Conservation (phyloP, 1,140 invertebrate species). For the Whitmania pigra region DNA sequence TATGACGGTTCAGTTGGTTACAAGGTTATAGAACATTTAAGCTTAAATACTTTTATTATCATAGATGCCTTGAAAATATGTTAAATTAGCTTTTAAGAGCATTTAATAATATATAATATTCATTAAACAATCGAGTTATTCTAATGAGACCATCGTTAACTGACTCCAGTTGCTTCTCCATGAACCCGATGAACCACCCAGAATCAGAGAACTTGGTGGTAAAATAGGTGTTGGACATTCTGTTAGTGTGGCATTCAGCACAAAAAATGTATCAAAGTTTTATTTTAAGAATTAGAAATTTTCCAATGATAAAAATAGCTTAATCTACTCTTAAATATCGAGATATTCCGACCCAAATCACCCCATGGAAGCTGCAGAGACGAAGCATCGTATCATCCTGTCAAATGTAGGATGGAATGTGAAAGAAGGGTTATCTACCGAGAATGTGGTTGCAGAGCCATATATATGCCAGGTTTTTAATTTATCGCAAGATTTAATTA, state of each 20-base stretch:
- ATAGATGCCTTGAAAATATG: not conserved
- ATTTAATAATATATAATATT: too few relatives aligned
- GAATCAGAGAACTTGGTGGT: not conserved
- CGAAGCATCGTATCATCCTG: not conserved
- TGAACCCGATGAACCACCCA: not conserved
- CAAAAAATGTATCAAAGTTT: not conserved
- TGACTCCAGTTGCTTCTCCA: not conserved
- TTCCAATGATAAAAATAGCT: not conserved
- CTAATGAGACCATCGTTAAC: too few relatives aligned
- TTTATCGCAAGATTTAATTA: not conserved
- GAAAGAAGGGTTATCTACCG: not conserved
- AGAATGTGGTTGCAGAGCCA: constrained; percentile 4
- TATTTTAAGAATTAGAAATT: not conserved
- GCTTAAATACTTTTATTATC: too few relatives aligned
- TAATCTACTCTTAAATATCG: not conserved
- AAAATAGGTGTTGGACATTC: not conserved
- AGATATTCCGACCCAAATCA: not conserved
- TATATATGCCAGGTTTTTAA: not conserved
- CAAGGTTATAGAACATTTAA: not conserved
- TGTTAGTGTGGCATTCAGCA: not conserved
- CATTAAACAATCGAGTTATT: not conserved
- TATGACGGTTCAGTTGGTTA: not conserved
- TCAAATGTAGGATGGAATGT: constrained; percentile 1
- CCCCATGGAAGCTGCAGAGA: constrained; percentile 9
- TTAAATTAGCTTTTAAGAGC: too few relatives aligned